Conservation (phyloP, 1,140 invertebrate genomes). For the Monomorium pharaonis region DNA sequence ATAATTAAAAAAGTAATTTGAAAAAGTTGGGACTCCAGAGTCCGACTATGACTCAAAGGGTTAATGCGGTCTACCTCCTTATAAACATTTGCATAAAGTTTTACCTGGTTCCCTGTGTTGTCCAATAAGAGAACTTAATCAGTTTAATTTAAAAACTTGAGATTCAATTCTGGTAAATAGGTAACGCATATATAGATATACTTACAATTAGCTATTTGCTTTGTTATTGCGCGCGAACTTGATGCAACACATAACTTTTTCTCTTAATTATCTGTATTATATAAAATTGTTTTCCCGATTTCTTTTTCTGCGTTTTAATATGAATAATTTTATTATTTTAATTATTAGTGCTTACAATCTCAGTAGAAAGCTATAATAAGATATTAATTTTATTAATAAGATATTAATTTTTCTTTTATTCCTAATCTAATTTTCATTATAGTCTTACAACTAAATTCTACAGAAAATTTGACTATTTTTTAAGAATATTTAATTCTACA, state of each 20-base stretch:
- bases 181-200: no score
- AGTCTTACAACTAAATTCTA: background rate
- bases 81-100: no score
- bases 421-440: constrained; percentile 2
- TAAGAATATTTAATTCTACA: constrained; percentile 58
- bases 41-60: no score
- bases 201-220: no score
- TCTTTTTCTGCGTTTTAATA: background rate
- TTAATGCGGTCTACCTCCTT: no score
- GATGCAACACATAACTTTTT: background rate
- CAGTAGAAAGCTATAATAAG: background rate
- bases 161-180: no score
- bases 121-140: no score
- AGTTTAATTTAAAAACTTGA: no score
- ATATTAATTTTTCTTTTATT: background rate
- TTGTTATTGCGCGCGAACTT: background rate
- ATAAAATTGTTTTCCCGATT: background rate
- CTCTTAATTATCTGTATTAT: background rate
- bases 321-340: background rate
- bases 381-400: no score
- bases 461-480: constrained; percentile 1
- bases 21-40: no score
- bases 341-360: background rate
- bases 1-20: no score
- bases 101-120: no score